Evolutionary conservation across 2,797 vertebrate genomes (phyloP).

Genomic region (Bradypodion pumilum): DNA sequence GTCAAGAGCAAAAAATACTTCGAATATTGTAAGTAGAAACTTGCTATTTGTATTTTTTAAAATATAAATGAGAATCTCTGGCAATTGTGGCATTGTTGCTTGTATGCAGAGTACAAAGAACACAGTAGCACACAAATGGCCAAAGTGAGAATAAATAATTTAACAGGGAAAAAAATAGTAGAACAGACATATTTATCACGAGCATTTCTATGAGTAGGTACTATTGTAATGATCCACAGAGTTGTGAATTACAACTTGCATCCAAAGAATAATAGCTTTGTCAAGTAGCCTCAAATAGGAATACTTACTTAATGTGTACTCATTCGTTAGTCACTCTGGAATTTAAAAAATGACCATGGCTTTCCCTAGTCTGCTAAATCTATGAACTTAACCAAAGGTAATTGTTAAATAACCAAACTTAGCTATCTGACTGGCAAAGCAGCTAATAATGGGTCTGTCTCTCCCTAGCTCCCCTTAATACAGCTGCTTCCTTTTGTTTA

Average conservation of each 20-base stretch:
- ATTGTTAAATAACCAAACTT: too few species aligned
- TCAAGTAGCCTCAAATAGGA: not conserved
- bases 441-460: not conserved
- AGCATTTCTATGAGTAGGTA: not conserved
- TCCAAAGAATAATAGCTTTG: not conserved
- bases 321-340: not conserved
- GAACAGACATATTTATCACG: not conserved
- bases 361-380: not conserved
- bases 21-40: constrained; percentile 86
- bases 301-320: not conserved
- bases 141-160: not conserved
- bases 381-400: too few species aligned
- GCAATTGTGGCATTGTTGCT: not conserved
- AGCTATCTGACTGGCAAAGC: not conserved
- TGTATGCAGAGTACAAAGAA: not conserved
- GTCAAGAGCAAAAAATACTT: constrained; percentile 89
- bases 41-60: not conserved
- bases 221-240: not conserved
- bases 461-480: too few species aligned
- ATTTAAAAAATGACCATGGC: not conserved
- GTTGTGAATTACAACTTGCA: not conserved
- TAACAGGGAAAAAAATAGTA: not conserved
- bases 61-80: not conserved
- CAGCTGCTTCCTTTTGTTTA: not conserved
- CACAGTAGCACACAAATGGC: not conserved